phyloP scores from a whole-genome alignment of 2,113 vertebrate genomes.

The Procavia capensis region DNA sequence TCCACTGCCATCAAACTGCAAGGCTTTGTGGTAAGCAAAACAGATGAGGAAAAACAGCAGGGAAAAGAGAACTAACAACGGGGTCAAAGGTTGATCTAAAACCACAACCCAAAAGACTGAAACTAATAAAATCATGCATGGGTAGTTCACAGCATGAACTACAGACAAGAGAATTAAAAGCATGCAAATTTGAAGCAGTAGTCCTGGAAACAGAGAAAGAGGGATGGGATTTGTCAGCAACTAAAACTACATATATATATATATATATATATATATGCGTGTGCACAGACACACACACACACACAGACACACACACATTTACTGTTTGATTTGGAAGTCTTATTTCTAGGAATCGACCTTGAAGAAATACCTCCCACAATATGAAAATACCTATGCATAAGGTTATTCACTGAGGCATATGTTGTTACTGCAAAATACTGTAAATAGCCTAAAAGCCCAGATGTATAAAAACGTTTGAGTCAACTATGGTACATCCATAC shows the following conservation, averaged over 20 bases:
- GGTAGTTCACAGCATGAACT: not conserved
- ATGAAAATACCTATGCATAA: not conserved
- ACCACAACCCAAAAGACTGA: not conserved
- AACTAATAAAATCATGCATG: not conserved
- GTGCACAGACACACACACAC: too few species aligned
- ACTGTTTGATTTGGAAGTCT: not conserved
- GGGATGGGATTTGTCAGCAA: not conserved
- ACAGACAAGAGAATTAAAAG: not conserved
- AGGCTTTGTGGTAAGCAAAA: not conserved
- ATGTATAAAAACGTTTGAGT: not conserved
- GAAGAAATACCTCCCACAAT: not conserved
- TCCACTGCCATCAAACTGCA: too few species aligned
- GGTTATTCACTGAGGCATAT: not conserved
- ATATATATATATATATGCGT: too few species aligned
- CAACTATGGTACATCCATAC: not conserved
- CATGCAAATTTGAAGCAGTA: not conserved
- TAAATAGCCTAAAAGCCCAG: not conserved
- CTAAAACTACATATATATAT: not conserved
- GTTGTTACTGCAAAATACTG: not conserved
- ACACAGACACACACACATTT: too few species aligned
- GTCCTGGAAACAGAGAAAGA: not conserved
- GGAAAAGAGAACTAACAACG: not conserved
- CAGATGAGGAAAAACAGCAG: not conserved
- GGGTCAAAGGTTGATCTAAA: not conserved
- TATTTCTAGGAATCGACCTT: too few species aligned